Conservation (phyloP, 2,797 vertebrate genomes). For the Nasua narica region DNA sequence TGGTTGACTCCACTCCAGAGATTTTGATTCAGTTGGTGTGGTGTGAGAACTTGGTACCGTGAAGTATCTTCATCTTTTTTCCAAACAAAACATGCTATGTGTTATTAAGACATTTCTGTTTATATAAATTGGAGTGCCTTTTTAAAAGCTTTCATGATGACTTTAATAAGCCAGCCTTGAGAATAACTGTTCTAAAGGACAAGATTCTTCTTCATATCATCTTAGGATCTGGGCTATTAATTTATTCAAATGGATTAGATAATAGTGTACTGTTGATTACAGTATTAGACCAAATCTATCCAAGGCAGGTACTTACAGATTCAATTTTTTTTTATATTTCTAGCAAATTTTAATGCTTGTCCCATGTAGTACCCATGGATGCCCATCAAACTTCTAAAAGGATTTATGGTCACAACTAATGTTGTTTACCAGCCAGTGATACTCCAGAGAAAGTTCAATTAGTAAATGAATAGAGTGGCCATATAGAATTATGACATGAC, state of each 20-base stretch:
- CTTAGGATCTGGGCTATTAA: not conserved
- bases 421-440: not conserved
- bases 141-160: not conserved
- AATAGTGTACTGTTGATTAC: not conserved
- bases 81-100: not conserved
- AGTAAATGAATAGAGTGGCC: not conserved
- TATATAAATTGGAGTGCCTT: not conserved
- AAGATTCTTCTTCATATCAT: not conserved
- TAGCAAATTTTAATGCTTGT: not conserved
- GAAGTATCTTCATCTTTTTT: not conserved
- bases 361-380: not conserved
- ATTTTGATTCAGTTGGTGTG: not conserved
- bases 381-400: not conserved
- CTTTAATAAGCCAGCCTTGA: not conserved
- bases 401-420: not conserved
- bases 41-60: not conserved
- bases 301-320: not conserved
- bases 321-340: not conserved
- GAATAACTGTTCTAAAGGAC: not conserved
- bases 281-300: not conserved
- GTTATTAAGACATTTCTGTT: not conserved
- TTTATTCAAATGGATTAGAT: not conserved
- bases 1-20: not conserved
- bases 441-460: not conserved
- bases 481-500: not conserved